Base-by-base conservation (phyloP, 2,797 vertebrate species). In the Gallinago nigripennis region DNA sequence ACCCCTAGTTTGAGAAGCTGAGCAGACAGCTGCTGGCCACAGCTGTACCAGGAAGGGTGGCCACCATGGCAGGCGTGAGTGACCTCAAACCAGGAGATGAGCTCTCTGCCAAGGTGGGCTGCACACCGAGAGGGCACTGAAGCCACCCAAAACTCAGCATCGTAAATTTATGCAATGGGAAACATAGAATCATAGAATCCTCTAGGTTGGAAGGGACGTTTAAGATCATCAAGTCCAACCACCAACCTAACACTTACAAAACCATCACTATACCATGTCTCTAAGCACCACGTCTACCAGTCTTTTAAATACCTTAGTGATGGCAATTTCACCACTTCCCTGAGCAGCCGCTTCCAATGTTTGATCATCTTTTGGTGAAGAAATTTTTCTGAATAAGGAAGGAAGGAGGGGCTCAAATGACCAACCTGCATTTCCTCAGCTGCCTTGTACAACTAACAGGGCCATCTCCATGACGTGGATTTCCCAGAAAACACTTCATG, bases 401-500 rank as follows among this genome's bases (percentile, higher is more conserved):
- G 28, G 51, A 12, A 68, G 11, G 25, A 25, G 1, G 14, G 11
- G 37, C 58, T 60, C 37, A 63, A 86, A 81, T 3, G 9, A 81
- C 41, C 35, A 57, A 21, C 23, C 8, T 57, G 37, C 21, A 25
- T 53, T 79, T 88, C 63, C 30, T 69, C 14, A 33, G 46, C 53
- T 76, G 57, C 20, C n/a, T 82, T 3, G 0, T 84, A 57, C 41
- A 68, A 39, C 30, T 65, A 24, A 43, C 31, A 73, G 12, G 37
- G 23, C n/a, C 9, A 12, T 6, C n/a, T 27, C 53, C 56, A 48
- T 0, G 0, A 16, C 9, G 58, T 7, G 11, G 24, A 24, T 21
- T 58, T 80, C 48, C n/a, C 30, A 39, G 28, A 24, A 79, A 65
- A 92, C 39, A 25, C 12, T 73, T 56, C 11, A 51, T 7, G n/a